These are phyloP conservation scores for Oophaga sylvatica DNA, from an alignment of 2,797 vertebrate genomes.

Conservation along the genomic window DNA sequence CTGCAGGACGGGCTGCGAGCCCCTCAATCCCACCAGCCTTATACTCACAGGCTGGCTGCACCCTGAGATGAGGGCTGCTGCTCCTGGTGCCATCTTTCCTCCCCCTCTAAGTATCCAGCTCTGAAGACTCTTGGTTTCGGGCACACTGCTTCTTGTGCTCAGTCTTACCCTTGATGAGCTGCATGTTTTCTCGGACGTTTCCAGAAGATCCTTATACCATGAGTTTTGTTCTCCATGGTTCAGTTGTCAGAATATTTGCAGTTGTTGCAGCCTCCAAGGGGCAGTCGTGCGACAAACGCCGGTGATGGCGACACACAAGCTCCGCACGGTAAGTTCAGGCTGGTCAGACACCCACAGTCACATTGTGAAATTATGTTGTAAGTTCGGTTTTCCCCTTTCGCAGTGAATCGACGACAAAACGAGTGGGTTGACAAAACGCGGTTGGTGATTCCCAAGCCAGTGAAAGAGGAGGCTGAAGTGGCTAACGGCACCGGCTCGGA, in stretches of 20 bases:
- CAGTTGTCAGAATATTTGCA: not conserved
- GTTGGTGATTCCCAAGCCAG: conserved; percentile 36
- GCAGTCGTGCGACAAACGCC: not conserved
- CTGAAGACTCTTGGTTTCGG: not conserved
- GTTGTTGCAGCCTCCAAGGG: not conserved
- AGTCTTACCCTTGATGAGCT: not conserved
- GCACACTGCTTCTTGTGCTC: not conserved
- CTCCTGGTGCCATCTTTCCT: not conserved
- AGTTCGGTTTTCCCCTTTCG: conserved; percentile 47
- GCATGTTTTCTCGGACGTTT: not conserved
- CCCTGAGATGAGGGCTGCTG: not conserved
- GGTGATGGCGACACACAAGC: not conserved
- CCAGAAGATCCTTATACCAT: not conserved
- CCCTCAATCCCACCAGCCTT: too few relatives aligned
- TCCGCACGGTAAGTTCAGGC: not conserved
- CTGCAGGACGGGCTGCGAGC: not conserved
- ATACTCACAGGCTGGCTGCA: too few relatives aligned
- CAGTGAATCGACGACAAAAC: conserved; percentile 59
- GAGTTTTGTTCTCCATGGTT: not conserved
- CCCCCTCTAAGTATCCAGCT: not conserved
- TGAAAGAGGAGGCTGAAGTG: conserved; percentile 31
- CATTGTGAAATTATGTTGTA: conserved; percentile 42
- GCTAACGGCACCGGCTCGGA: conserved; percentile 13
- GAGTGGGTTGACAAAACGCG: conserved; percentile 60
- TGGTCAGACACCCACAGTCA: not conserved